Percentiles rank a stretch among this genome's conserved stretches.
phyloP scores from a whole-genome alignment of 2,888 invertebrate species.

The Lumbricus terrestris region DNA sequence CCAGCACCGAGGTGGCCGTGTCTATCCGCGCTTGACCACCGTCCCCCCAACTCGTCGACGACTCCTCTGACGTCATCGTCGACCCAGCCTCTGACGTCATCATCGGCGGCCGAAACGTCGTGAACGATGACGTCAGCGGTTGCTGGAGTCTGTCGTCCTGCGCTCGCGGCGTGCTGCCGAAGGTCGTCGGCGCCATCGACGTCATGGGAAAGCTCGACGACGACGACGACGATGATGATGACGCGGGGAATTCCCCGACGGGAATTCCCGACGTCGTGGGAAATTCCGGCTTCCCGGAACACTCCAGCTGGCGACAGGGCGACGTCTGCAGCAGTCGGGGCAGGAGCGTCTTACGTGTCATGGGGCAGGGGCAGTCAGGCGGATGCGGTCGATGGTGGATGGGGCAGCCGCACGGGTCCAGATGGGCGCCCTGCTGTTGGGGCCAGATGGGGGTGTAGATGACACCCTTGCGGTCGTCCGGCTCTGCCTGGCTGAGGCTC shows the following conservation, averaged over 20 bases:
- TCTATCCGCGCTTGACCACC: not conserved
- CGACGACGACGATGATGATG: no score
- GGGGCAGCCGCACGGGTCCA: not conserved
- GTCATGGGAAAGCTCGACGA: not conserved
- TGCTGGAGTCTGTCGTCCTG: not conserved
- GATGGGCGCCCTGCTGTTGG: not conserved
- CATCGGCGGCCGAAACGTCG: not conserved
- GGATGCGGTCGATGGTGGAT: not conserved
- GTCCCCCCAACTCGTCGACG: not conserved
- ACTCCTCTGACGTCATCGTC: not conserved
- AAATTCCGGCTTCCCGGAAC: not conserved
- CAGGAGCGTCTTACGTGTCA: not conserved
- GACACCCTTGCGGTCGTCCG: not conserved
- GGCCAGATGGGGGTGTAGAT: slow-evolving; percentile 5
- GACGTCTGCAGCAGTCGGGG: not conserved
- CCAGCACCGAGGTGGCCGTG: not conserved
- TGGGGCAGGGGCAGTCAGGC: not conserved
- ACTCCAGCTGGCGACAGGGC: not conserved
- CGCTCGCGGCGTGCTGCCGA: not conserved
- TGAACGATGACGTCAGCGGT: not conserved
- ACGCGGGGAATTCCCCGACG: not conserved
- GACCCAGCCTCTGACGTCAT: not conserved
- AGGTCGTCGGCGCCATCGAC: not conserved
- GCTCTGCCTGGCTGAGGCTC: not conserved
- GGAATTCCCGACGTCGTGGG: not conserved